Evolutionary conservation across 2,888 invertebrate species (phyloP).

Genomic region (Polydrusus tereticollis): DNA sequence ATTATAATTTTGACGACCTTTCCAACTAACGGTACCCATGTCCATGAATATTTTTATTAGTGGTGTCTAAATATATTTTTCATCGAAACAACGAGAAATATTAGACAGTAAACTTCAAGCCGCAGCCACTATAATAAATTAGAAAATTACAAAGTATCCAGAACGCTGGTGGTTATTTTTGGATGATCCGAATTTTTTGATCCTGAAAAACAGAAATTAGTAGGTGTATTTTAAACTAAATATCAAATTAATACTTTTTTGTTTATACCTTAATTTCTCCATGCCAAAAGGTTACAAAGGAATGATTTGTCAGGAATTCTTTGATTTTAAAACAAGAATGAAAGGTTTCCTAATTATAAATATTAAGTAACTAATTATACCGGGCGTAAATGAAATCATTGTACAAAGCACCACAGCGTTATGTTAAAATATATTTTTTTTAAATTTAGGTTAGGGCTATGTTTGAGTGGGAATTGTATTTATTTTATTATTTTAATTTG

Average conservation of each 20-base stretch:
- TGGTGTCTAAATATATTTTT: neutral
- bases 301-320: neutral
- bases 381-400: too few species aligned
- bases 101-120: neutral
- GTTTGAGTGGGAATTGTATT: too few species aligned
- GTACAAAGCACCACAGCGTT: too few species aligned
- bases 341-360: too few species aligned
- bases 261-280: neutral
- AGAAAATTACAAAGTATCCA: neutral
- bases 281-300: neutral
- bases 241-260: neutral
- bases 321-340: too few species aligned
- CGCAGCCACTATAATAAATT: neutral
- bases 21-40: too few species aligned
- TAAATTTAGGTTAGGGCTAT: too few species aligned
- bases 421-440: too few species aligned
- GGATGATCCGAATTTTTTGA: neutral
- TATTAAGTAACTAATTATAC: too few species aligned
- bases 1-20: too few species aligned
- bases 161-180: neutral
- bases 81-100: neutral
- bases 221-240: neutral
- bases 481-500: too few species aligned
- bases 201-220: neutral
- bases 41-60: too few species aligned